These are phyloP conservation scores for Loxodonta africana DNA, from an alignment of 2,113 vertebrate genomes.

Conservation along the genomic window DNA sequence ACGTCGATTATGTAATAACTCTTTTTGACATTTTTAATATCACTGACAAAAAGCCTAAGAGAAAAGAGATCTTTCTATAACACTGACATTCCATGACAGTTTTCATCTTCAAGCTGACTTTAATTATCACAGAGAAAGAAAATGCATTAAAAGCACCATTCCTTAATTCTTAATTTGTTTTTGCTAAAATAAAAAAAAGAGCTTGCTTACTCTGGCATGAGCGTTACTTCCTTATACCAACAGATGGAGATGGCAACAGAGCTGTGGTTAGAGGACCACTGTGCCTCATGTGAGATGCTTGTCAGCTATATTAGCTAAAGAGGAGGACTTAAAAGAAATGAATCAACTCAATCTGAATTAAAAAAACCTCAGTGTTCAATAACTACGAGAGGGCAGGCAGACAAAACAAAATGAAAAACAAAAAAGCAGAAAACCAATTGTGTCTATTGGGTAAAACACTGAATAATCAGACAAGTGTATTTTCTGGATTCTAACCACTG, in stretches of 20 bases:
- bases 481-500: neutral
- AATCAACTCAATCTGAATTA: slow-evolving; percentile 10
- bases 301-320: slow-evolving; percentile 52
- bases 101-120: slow-evolving; percentile 53
- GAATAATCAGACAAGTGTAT: slow-evolving; percentile 5
- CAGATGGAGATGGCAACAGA: slow-evolving; percentile 74
- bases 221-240: slow-evolving; percentile 74
- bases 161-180: slow-evolving; percentile 60
- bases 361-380: slow-evolving; percentile 1
- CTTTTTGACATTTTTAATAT: slow-evolving; percentile 53
- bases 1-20: slow-evolving; percentile 47
- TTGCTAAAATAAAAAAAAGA: slow-evolving; percentile 71
- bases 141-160: slow-evolving; percentile 53
- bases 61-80: neutral
- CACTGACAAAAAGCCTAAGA: slow-evolving; percentile 41
- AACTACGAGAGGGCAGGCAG: slow-evolving; percentile 10
- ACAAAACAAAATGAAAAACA: slow-evolving; percentile 41
- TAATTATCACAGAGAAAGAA: slow-evolving; percentile 56
- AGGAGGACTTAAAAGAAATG: slow-evolving; percentile 29
- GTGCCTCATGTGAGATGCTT: slow-evolving; percentile 46
- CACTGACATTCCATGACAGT: neutral
- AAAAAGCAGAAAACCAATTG: neutral
- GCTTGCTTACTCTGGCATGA: slow-evolving; percentile 61
- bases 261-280: slow-evolving; percentile 61
- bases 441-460: neutral